Conservation (phyloP, 2,888 invertebrate species). For the Drosophila anomalata region DNA sequence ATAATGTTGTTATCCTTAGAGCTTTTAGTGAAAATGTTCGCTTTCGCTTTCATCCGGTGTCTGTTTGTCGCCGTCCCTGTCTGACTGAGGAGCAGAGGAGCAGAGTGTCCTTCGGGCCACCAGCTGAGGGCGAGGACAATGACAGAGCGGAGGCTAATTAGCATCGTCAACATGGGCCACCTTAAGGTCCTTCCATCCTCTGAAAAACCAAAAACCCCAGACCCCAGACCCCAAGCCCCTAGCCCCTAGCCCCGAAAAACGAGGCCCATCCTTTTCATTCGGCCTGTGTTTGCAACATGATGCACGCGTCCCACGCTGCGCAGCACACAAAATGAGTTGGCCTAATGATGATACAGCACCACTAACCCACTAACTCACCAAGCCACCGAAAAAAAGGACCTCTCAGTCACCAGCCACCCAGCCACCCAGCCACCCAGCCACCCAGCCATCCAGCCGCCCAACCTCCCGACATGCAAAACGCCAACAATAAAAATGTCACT, state of each 20-base stretch:
- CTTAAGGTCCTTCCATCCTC: constrained; percentile 21
- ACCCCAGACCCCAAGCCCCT: too few species aligned
- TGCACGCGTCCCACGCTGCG: constrained; percentile 46
- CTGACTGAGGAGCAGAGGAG: background rate
- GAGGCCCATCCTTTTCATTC: background rate
- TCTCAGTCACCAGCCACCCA: too few species aligned
- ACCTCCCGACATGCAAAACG: constrained; percentile 38
- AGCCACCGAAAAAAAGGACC: background rate
- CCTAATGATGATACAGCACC: constrained; percentile 43
- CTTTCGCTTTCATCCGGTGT: background rate
- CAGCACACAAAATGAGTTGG: constrained; percentile 23
- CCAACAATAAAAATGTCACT: constrained; percentile 62
- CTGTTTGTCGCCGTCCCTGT: background rate
- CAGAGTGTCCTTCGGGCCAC: constrained; percentile 26
- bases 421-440: background rate
- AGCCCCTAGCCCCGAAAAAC: background rate
- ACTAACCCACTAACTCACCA: background rate
- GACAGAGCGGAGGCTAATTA: constrained; percentile 44
- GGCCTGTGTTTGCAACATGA: constrained; percentile 32
- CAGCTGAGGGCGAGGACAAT: constrained; percentile 33
- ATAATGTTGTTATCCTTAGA: constrained; percentile 10
- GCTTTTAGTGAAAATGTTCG: constrained; percentile 17
- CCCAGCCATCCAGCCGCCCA: background rate
- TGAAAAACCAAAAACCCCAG: background rate
- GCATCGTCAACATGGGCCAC: constrained; percentile 47